phyloP scores from a whole-genome alignment of 2,888 invertebrate species.

The Trissoscelio sp. region DNA sequence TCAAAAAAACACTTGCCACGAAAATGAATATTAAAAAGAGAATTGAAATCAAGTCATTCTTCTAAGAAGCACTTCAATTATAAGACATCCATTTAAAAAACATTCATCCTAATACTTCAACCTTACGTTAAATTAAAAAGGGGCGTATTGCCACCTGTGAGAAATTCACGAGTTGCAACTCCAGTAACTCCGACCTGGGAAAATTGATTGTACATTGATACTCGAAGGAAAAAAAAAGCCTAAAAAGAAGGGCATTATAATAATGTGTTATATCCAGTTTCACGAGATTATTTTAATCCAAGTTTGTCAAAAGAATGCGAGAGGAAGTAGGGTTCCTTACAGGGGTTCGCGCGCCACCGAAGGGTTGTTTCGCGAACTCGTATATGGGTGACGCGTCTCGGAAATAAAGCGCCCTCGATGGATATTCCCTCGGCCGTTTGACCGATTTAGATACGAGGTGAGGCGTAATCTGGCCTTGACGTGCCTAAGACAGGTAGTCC shows the following conservation, averaged over 20 bases:
- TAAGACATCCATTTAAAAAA: no score
- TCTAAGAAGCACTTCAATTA: no score
- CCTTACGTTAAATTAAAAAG: no score
- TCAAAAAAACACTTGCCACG: no score
- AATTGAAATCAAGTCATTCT: no score
- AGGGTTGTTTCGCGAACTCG: constrained; percentile 49
- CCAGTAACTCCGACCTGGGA: constrained; percentile 31
- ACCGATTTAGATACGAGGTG: constrained; percentile 65
- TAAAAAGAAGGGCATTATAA: constrained; percentile 36
- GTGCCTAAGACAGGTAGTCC: constrained; percentile 62
- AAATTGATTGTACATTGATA: constrained; percentile 45
- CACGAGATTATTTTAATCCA: constrained; percentile 56
- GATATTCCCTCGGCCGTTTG: constrained; percentile 60
- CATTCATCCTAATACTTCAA: no score
- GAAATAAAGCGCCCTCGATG: constrained; percentile 47
- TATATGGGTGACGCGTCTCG: constrained; percentile 40
- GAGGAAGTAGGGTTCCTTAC: constrained; percentile 57
- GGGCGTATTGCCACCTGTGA: no score
- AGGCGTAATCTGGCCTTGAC: constrained; percentile 63
- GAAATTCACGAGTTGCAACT: no score
- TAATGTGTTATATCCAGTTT: constrained; percentile 52
- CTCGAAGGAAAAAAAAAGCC: neutral
- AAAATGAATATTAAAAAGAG: no score
- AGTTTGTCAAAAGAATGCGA: constrained; percentile 40
- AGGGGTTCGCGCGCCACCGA: constrained; percentile 52